Conservation (phyloP, 2,797 vertebrate species). For the Schizopygopsis malacanthus region DNA sequence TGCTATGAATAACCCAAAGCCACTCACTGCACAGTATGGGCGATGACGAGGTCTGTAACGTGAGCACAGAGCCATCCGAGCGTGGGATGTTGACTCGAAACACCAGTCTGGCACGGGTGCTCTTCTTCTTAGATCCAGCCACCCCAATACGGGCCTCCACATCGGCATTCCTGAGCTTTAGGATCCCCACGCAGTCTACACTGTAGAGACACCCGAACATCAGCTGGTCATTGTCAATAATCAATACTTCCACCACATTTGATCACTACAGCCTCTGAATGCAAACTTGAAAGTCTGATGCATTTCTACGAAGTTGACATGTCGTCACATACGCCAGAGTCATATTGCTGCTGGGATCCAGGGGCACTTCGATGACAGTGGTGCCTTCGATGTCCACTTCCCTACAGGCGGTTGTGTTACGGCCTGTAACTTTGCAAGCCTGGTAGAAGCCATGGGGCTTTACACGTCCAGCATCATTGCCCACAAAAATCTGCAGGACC, state of each 20-base stretch:
- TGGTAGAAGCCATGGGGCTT: conserved; percentile 99
- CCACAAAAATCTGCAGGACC: conserved; percentile 94
- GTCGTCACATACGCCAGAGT: conserved; percentile 88
- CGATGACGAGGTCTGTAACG: conserved; percentile 91
- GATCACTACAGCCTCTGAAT: background rate
- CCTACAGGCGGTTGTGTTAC: conserved; percentile 97
- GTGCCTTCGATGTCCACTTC: conserved; percentile 97
- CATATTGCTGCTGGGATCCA: conserved; percentile 95
- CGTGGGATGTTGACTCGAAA: conserved; percentile 93
- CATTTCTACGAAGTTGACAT: background rate
- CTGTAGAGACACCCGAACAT: conserved; percentile 70
- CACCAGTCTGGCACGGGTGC: conserved; percentile 94
- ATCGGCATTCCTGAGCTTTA: conserved; percentile 97
- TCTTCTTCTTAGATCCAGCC: conserved; percentile 97
- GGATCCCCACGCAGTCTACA: conserved; percentile 96
- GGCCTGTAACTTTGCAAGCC: conserved; percentile 94
- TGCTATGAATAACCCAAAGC: conserved; percentile 43
- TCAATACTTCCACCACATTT: background rate
- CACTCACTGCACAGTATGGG: conserved; percentile 97
- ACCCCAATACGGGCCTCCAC: conserved; percentile 97
- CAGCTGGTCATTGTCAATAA: conserved; percentile 6
- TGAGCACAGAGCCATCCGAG: conserved; percentile 90
- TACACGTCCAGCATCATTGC: conserved; percentile 94
- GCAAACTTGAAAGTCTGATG: background rate
- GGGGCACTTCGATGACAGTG: conserved; percentile 94